Evolutionary conservation across 1,140 invertebrate genomes (phyloP).

Genomic region (Lasioglossum baleicum): DNA sequence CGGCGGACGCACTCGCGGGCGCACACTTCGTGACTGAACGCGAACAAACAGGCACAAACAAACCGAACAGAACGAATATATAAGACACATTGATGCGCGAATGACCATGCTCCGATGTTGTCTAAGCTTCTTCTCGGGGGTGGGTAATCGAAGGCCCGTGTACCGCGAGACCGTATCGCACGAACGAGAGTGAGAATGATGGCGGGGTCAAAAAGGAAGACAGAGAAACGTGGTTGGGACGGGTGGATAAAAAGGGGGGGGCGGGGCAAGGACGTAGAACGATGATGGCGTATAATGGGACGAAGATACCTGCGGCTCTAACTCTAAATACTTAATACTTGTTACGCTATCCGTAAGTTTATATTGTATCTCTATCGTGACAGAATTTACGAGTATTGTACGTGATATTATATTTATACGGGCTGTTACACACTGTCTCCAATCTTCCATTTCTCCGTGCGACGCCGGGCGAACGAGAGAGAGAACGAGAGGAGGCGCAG

Average conservation of each 20-base stretch:
- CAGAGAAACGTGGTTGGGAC: too few relatives aligned
- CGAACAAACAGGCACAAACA: background rate
- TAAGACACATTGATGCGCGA: slow-evolving; percentile 14
- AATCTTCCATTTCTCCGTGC: slow-evolving; percentile 69
- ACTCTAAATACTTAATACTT: slow-evolving; percentile 76
- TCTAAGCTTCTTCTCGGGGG: slow-evolving; percentile 53
- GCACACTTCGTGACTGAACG: slow-evolving; percentile 51
- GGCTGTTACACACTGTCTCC: slow-evolving; percentile 74
- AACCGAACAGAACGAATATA: slow-evolving; percentile 23
- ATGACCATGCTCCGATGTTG: slow-evolving; percentile 52
- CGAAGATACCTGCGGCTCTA: slow-evolving; percentile 71
- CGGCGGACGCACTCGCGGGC: slow-evolving; percentile 48
- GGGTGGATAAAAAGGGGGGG: too few relatives aligned
- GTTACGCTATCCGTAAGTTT: slow-evolving; percentile 78
- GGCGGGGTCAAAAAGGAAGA: too few relatives aligned
- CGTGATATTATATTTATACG: slow-evolving; percentile 77
- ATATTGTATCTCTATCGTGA: slow-evolving; percentile 74
- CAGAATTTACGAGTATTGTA: slow-evolving; percentile 72
- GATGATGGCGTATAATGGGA: slow-evolving; percentile 51
- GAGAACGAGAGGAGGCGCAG: slow-evolving; percentile 35
- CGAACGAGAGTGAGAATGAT: slow-evolving; percentile 47
- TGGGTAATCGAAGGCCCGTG: slow-evolving; percentile 39
- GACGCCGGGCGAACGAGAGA: slow-evolving; percentile 66
- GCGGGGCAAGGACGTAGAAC: slow-evolving; percentile 31
- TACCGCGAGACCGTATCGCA: slow-evolving; percentile 49